Conservation (phyloP, 2,888 invertebrate genomes). For the Brenthis hecate region DNA sequence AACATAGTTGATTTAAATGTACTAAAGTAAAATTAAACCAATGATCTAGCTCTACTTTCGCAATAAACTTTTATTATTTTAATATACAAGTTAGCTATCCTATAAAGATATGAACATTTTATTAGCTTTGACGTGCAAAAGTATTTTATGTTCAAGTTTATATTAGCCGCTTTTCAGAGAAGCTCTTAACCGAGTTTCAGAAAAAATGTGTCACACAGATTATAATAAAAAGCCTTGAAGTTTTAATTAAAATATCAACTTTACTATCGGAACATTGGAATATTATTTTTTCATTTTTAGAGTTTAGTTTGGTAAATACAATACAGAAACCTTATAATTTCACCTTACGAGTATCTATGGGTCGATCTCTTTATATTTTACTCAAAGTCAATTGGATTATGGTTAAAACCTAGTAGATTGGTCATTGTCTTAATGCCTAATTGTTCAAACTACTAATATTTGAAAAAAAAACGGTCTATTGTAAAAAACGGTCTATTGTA, state of each 20-base stretch:
- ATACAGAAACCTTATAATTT: no score
- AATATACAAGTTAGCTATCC: not conserved
- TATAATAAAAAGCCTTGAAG: conserved; percentile 6
- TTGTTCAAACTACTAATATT: no score
- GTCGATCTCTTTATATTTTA: no score
- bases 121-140: conserved; percentile 11
- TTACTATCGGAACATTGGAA: not conserved
- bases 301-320: not conserved
- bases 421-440: no score
- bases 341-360: no score
- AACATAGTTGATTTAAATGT: no score
- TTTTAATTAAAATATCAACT: conserved; percentile 4
- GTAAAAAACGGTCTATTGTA: no score
- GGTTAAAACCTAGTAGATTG: no score
- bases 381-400: no score
- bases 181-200: conserved; percentile 8
- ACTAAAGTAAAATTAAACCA: conserved; percentile 1
- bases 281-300: not conserved
- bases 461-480: no score
- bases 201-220: conserved; percentile 14
- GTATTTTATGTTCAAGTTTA: conserved; percentile 19
- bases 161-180: conserved; percentile 17
- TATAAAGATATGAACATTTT: conserved; percentile 13
- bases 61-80: conserved; percentile 6
- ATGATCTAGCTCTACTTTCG: not conserved